phyloP scores from a whole-genome alignment of 2,888 invertebrate species.

The Homarus gammarus region DNA sequence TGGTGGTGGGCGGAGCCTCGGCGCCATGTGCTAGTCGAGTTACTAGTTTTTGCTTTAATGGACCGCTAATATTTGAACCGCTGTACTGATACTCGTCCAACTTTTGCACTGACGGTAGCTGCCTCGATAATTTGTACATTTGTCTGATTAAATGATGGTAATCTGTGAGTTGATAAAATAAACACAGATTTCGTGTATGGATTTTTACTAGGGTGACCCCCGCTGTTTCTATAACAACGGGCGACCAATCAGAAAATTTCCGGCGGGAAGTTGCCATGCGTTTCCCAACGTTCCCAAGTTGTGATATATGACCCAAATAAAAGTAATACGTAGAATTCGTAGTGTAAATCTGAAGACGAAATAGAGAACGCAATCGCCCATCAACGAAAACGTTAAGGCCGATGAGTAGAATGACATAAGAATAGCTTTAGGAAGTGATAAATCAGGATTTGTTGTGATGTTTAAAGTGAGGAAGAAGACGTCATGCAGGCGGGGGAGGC shows the following conservation, averaged over 20 bases:
- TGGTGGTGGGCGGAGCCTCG: constrained; percentile 33
- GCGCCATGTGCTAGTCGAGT: constrained; percentile 50
- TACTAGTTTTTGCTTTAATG: constrained; percentile 50
- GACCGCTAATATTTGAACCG: constrained; percentile 50
- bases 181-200: neutral
- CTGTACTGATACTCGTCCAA: constrained; percentile 7
- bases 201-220: constrained; percentile 8
- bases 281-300: constrained; percentile 4
- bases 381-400: neutral
- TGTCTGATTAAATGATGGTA: neutral
- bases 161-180: neutral
- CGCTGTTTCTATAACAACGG: constrained; percentile 14
- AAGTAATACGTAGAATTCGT: constrained; percentile 14
- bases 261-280: constrained; percentile 30
- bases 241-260: constrained; percentile 49
- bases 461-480: neutral
- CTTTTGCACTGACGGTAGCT: neutral
- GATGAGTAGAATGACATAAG: neutral
- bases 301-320: constrained; percentile 53
- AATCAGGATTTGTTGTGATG: neutral
- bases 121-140: neutral
- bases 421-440: neutral
- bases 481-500: neutral
- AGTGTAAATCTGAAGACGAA: too few species aligned
- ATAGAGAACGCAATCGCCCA: too few species aligned